A percentile compares a stretch with the other conserved stretches of the same genome.
Evolutionary conservation across 2,113 vertebrate genomes (phyloP).

Genomic region (Nesogale talazaci): DNA sequence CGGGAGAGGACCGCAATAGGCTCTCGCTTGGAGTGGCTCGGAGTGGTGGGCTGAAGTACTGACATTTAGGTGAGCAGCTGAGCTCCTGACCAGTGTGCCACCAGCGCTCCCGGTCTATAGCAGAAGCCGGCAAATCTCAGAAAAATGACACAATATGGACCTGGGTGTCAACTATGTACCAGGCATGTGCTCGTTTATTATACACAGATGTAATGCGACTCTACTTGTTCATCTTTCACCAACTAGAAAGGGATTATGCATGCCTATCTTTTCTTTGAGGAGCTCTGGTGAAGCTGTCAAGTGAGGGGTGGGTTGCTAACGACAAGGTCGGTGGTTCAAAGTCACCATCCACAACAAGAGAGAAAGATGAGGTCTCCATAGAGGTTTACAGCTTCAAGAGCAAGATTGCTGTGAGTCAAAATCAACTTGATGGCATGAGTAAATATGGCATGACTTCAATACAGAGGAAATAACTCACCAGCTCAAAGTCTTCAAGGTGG

Average conservation of each 20-base stretch:
- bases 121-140: background rate
- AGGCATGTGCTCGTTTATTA: background rate
- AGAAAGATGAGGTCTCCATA: too few relatives aligned
- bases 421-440: background rate
- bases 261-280: background rate
- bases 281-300: too few relatives aligned
- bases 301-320: too few relatives aligned
- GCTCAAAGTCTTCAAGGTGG: slow-evolving; percentile 91
- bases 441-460: background rate
- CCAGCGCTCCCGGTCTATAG: background rate
- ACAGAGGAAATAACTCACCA: slow-evolving; percentile 86
- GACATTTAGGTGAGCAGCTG: background rate
- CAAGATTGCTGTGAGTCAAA: too few relatives aligned
- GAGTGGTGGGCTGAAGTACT: background rate
- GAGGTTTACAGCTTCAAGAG: too few relatives aligned
- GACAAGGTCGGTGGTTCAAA: too few relatives aligned
- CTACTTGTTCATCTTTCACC: background rate
- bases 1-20: background rate
- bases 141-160: background rate
- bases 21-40: background rate
- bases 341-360: too few relatives aligned
- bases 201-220: background rate
- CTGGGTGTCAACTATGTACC: background rate
- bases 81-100: background rate
- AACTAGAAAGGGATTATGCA: background rate